Evolutionary conservation across 2,888 invertebrate species (phyloP), one percentile per base, ranked within the genome.

Genomic region (Latrodectus elegans): DNA sequence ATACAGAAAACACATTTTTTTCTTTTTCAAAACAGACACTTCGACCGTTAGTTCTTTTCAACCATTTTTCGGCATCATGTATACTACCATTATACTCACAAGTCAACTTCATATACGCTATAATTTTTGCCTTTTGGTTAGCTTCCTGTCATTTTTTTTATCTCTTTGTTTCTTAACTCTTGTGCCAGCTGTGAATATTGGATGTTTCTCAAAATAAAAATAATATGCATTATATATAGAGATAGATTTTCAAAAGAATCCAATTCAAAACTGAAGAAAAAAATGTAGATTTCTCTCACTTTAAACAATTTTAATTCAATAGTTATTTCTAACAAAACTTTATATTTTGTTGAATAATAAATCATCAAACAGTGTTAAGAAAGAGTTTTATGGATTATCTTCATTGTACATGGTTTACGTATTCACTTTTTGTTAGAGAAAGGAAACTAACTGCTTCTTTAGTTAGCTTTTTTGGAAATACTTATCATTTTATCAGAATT

Each of bases 171-270:
- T 51, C 51, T 4, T 14, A 78, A 73, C 38, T 77, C 78, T 78
- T 77, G 78, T 67, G 53, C 65, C 84, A 78, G 84, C 84, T 84
- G 84, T 72, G 84, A 78, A 78, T 84, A 84, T 84, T 84, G 84
- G 84, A 77, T 84, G 84, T 78, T 84, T 55, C 53, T 53, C 49
- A 70, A 38, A 76, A 76, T 70, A 70, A n/a, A 70, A 8, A 60
- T 72, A 60, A 38, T 38, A 38, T 38, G 6, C 4, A 38, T 38
- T 6, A 51, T 72, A 80, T 80, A 64, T 72, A 71, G 71, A 77
- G 71, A 77, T 71, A 80, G 60, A 17, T 64, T 65, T 17, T 51
- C 52, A n/a, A 78, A 15, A 15, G 14, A 55, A 51, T 68, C 22
- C 12, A 10, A 67, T 67, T 51, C 38, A 38, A 38, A 38, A 38